Conservation (phyloP, 2,888 invertebrate genomes). For the Conus canariensis region DNA sequence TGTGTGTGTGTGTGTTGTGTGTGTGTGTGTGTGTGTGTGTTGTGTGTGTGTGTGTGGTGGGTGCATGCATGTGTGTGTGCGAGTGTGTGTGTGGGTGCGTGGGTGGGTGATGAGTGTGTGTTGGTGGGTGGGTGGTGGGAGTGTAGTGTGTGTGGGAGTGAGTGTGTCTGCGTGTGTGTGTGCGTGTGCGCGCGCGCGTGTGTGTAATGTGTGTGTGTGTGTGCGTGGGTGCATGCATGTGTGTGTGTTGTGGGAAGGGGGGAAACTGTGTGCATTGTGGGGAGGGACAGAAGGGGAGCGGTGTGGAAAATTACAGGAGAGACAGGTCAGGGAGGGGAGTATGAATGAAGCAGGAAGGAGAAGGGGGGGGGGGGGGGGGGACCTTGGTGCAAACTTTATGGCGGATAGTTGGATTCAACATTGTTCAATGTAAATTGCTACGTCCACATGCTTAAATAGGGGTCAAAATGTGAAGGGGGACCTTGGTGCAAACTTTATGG, state of each 20-base stretch:
- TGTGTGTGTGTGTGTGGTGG: too few species aligned
- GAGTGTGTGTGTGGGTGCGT: background rate
- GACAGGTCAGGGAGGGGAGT: background rate
- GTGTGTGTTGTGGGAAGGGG: too few species aligned
- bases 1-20: background rate
- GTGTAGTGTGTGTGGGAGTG: too few species aligned
- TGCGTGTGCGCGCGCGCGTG: background rate
- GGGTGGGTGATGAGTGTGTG: background rate
- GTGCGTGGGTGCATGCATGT: background rate
- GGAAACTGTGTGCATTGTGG: background rate
- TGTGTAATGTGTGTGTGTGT: background rate
- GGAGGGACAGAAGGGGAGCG: background rate
- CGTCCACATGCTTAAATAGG: too few species aligned
- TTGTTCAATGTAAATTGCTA: too few species aligned
- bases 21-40: too few species aligned
- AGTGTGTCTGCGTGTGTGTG: too few species aligned
- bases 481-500: too few species aligned
- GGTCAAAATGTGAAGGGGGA: background rate
- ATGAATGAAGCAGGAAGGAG: background rate
- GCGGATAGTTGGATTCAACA: too few species aligned
- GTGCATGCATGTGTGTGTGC: background rate
- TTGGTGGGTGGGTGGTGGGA: too few species aligned
- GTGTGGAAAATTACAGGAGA: background rate
- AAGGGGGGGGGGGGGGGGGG: background rate
- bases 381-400: too few species aligned